Evolutionary conservation across 1,140 invertebrate genomes (phyloP).

Genomic region (Akabosia matsudoensis): DNA sequence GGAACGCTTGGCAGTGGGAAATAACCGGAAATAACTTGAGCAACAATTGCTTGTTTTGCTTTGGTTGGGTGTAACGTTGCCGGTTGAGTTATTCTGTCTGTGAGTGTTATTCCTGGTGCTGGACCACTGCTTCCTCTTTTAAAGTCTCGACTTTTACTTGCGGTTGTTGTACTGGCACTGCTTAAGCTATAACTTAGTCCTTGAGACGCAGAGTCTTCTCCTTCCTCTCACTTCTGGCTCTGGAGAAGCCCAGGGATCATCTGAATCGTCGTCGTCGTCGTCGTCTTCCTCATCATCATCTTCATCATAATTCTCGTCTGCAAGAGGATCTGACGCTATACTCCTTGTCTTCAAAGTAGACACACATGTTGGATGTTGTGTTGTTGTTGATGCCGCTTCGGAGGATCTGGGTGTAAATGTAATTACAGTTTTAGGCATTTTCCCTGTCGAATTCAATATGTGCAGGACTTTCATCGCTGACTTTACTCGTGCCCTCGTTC

Average conservation of each 20-base stretch:
- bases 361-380: not conserved
- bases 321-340: not conserved
- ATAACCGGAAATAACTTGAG: slow-evolving; percentile 17
- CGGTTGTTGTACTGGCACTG: not conserved
- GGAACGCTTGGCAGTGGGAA: not conserved
- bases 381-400: not conserved
- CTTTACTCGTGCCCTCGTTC: not conserved
- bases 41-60: slow-evolving; percentile 6
- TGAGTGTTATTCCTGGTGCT: not conserved
- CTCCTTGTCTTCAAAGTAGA: not conserved
- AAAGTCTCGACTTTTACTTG: not conserved
- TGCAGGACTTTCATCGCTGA: slow-evolving; percentile 3
- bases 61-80: no score
- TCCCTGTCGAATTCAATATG: not conserved
- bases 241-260: slow-evolving; percentile 11
- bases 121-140: not conserved
- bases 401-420: not conserved
- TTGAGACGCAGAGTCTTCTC: slow-evolving; percentile 4
- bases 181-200: not conserved
- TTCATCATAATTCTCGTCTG: not conserved
- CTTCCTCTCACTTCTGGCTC: slow-evolving; percentile 11
- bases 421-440: slow-evolving; percentile 11
- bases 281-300: slow-evolving; percentile 11
- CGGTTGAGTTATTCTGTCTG: not conserved
- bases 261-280: not conserved